Base-by-base conservation (phyloP, 1,140 invertebrate genomes). In the Drosophila murphyi region DNA sequence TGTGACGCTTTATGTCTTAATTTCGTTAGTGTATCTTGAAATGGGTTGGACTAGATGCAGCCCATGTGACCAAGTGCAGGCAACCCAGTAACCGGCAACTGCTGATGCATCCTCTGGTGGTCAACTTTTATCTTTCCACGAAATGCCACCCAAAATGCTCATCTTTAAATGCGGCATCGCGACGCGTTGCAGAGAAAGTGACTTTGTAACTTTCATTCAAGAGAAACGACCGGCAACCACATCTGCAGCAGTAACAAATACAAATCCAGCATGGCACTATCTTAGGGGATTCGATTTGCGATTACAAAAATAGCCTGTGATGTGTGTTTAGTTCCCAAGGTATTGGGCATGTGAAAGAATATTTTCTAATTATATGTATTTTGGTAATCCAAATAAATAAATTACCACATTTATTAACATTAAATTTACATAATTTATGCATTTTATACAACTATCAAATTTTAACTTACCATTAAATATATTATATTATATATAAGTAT, bases 1-100 rank as follows among this genome's bases (percentile, higher is more conserved):
- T 89, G 85, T 82, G 77, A 89, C 85, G 85, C 85, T 89, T 89
- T 85, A 89, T 89, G 85, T 89, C 85, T 89, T 89, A 82, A 89
- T 89, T 82, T 70, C 75, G 47, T 72, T 64, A 59, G 63, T 68
- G 48, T 51, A 52, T 67, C 55, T 67, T 43, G 54, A 29, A 76
- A 51, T 62, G 54, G 69, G 73, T 72, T 72, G 61, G 68, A 39
- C 65, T 45, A 70, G 45, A 37, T 39, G 43, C 51, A 55, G 35
- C 45, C 67, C 50, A 51, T 51, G 34, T 43, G 31, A 52, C 57
- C 67, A 61, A 48, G 31, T 69, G 54, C 32, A 48, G 52, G 34
- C 20, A 32, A 34, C 31, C 10, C n/a, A 64, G n/a, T 10, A 54
- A 32, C 62, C 6, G 32, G n/a, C 10, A 54, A 32, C 62, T 10